Percentiles rank a stretch among this genome's conserved stretches.
phyloP scores from a whole-genome alignment of 2,113 vertebrate species.

The Coregonus clupeaformis region DNA sequence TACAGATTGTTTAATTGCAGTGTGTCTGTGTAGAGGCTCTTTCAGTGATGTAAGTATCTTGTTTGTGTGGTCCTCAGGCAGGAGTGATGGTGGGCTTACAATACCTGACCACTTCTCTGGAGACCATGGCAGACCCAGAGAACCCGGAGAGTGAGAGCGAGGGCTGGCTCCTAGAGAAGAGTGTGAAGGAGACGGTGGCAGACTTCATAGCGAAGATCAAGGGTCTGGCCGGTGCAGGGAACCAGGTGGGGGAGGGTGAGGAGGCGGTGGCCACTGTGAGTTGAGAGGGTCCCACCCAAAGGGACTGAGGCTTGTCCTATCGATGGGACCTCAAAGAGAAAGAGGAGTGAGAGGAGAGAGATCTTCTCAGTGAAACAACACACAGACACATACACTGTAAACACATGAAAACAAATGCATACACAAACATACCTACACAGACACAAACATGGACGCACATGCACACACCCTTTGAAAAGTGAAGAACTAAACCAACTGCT shows the following conservation, averaged over 20 bases:
- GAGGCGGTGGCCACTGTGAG: constrained; percentile 74
- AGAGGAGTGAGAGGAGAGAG: constrained; percentile 20
- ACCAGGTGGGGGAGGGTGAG: constrained; percentile 83
- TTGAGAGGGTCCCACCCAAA: constrained; percentile 64
- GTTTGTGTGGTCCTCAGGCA: constrained; percentile 56
- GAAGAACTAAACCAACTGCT: constrained; percentile 36
- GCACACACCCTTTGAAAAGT: constrained; percentile 9
- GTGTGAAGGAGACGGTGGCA: constrained; percentile 86
- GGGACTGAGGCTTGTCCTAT: constrained; percentile 33
- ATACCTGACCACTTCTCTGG: constrained; percentile 87
- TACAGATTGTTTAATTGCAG: no score
- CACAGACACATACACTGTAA: constrained; percentile 16
- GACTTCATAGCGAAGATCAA: constrained; percentile 78
- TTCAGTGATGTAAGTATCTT: no score
- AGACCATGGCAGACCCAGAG: constrained; percentile 82
- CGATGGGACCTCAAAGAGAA: constrained; percentile 21
- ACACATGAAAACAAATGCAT: neutral
- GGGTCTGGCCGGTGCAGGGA: constrained; percentile 77
- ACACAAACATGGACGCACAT: neutral
- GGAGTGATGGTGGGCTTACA: constrained; percentile 81
- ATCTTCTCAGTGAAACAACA: constrained; percentile 12
- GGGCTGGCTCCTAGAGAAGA: constrained; percentile 92
- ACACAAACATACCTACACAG: neutral
- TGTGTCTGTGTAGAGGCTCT: no score
- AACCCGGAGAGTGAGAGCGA: constrained; percentile 90